Evolutionary conservation across 1,140 invertebrate species (phyloP), one percentile per base, ranked within the genome.

Genomic region (Whitmania pigra): DNA sequence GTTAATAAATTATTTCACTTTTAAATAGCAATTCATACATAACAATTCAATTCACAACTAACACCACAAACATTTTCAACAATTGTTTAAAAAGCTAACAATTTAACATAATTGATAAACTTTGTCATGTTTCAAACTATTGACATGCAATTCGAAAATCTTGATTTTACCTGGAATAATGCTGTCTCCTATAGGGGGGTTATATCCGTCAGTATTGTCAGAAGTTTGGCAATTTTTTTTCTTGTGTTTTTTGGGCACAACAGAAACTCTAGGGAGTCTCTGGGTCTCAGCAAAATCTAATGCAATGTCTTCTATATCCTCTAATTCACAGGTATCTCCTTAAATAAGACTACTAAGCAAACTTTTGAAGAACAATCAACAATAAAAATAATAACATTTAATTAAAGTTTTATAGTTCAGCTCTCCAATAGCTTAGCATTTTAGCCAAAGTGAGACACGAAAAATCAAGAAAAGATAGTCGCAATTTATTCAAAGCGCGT

Each of bases 121-220:
- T 5, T 3, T 27, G 5, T 25, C 66, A 67, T 67, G 22, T 22
- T 36, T 27, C 2, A 67, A n/a, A 13, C 29, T 31, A n/a, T n/a
- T n/a, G 49, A 7, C 49, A 49, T 49, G 20, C 11, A 27, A 71
- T 43, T 1, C 4, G 20, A n/a, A 25, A 17, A 31, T 53, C 22
- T n/a, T 63, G 18, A 25, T 74, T 20, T 25, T 54, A 76, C 76
- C 76, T 53, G 76, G 76, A 53, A 77, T 77, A 36, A 77, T 74
- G 43, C 76, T 77, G 29, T 77, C 76, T 71, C 68, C 68, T 53
- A 60, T 25, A 25, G 53, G 53, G 20, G n/a, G 22, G 20, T 67
- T 49, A 11, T 67, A 53, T 18, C 43, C 69, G 5, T 53, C 49
- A n/a, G 6, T 53, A 17, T 15, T 15, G 15, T 9, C 53, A 22